These are phyloP conservation scores for Polypedilum vanderplanki DNA, from an alignment of 1,140 invertebrate species.

Conservation along the genomic window DNA sequence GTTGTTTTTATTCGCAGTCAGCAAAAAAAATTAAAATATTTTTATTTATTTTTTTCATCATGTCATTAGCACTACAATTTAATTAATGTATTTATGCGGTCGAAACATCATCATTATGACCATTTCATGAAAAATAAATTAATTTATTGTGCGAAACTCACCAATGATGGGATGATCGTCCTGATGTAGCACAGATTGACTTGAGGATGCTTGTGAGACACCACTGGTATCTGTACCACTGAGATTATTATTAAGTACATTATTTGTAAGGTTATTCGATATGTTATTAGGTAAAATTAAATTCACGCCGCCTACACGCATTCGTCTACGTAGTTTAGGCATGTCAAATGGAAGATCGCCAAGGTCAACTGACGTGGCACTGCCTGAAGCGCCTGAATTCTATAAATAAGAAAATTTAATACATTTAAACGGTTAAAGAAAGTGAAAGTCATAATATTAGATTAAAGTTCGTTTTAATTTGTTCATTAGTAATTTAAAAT, in stretches of 20 bases:
- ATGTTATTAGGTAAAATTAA: conserved; percentile 44
- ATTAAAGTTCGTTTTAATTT: no score
- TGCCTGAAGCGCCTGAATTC: conserved; percentile 59
- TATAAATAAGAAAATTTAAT: conserved; percentile 41
- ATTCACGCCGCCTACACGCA: conserved; percentile 49
- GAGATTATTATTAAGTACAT: conserved; percentile 39
- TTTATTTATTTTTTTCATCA: background rate
- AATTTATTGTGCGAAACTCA: background rate
- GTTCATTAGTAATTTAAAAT: no score
- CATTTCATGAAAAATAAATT: conserved; percentile 35
- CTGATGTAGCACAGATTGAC: conserved; percentile 61
- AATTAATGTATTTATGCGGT: background rate
- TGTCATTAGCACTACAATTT: conserved; percentile 4
- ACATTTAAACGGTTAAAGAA: background rate
- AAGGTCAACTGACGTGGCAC: conserved; percentile 65
- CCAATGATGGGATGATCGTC: conserved; percentile 47
- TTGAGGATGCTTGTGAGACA: conserved; percentile 69
- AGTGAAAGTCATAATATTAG: no score
- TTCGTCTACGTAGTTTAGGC: conserved; percentile 71
- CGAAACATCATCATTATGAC: conserved; percentile 30
- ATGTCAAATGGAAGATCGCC: conserved; percentile 79
- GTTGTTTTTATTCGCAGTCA: background rate
- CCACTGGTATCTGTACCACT: conserved; percentile 57
- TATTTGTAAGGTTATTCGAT: conserved; percentile 35
- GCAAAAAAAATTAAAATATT: background rate